These are phyloP conservation scores for Aphodius granarius DNA, from an alignment of 2,888 invertebrate species.

Conservation along the genomic window DNA sequence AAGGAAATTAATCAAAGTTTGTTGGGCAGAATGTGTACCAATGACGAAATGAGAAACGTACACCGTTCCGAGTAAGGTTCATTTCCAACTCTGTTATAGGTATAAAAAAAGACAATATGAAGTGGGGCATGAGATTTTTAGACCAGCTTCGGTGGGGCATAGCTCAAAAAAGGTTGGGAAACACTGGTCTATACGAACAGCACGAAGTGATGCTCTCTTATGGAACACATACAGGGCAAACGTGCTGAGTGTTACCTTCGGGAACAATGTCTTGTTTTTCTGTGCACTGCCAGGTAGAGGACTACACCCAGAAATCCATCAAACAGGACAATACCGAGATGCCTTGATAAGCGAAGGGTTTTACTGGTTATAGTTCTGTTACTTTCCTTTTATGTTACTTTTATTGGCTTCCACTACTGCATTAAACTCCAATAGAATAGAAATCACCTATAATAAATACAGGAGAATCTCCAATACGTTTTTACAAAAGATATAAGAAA, in stretches of 20 bases:
- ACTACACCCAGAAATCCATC: not conserved
- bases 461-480: not conserved
- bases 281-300: not conserved
- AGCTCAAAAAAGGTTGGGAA: too few relatives aligned
- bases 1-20: too few relatives aligned
- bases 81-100: too few relatives aligned
- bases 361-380: not conserved
- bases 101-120: too few relatives aligned
- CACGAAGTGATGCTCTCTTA: not conserved
- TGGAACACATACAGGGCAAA: too few relatives aligned
- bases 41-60: too few relatives aligned
- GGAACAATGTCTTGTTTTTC: not conserved
- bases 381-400: not conserved
- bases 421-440: not conserved
- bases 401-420: not conserved
- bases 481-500: not conserved
- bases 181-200: too few relatives aligned
- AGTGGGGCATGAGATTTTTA: too few relatives aligned
- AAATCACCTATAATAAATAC: not conserved
- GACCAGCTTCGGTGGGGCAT: too few relatives aligned
- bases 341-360: not conserved
- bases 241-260: too few relatives aligned
- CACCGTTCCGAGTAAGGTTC: too few relatives aligned
- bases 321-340: not conserved
- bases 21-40: too few relatives aligned